phyloP scores from a whole-genome alignment of 2,888 invertebrate genomes.

The Seira musarum region DNA sequence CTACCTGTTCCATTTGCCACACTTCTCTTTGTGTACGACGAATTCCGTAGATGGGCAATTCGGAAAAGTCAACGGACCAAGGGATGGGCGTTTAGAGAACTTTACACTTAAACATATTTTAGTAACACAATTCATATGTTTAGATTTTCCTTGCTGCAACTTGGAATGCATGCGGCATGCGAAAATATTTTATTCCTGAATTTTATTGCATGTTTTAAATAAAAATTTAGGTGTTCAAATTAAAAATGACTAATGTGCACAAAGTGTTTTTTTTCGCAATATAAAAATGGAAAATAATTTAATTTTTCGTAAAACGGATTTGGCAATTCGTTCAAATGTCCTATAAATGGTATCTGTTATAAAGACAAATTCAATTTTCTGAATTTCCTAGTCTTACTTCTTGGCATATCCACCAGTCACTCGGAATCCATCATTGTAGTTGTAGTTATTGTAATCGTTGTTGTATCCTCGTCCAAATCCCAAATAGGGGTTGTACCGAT shows the following conservation, averaged over 20 bases:
- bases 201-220: too few species aligned
- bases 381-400: neutral
- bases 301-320: too few species aligned
- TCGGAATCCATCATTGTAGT: constrained; percentile 22
- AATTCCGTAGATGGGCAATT: constrained; percentile 71
- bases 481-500: constrained; percentile 21
- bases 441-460: constrained; percentile 6
- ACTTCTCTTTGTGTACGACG: constrained; percentile 76
- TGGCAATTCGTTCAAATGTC: constrained; percentile 20
- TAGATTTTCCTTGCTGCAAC: too few species aligned
- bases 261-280: too few species aligned
- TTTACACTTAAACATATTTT: constrained; percentile 57
- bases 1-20: constrained; percentile 76
- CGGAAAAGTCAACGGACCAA: constrained; percentile 49
- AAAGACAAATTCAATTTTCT: constrained; percentile 11
- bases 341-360: constrained; percentile 5
- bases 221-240: too few species aligned
- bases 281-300: too few species aligned
- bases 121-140: too few species aligned
- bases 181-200: too few species aligned
- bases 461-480: neutral
- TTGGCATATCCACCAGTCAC: constrained; percentile 1
- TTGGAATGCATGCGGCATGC: too few species aligned
- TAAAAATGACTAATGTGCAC: too few species aligned
- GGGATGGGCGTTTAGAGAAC: constrained; percentile 71